phyloP scores from a whole-genome alignment of 1,140 invertebrate species.

The Streblospio benedicti region DNA sequence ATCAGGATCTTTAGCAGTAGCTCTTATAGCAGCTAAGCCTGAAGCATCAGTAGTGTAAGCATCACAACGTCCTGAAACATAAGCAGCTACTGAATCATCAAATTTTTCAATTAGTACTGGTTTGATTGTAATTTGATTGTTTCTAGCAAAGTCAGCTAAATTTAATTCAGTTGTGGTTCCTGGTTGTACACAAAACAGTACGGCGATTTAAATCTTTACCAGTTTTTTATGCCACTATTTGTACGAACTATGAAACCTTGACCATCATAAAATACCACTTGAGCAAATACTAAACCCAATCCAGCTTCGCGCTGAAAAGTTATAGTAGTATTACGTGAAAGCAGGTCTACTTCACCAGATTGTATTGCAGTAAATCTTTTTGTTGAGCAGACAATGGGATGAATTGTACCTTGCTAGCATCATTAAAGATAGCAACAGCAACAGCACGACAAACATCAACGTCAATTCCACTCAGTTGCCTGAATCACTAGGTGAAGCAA shows the following conservation, averaged over 20 bases:
- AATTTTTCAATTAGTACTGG: background rate
- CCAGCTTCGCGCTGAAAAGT: constrained; percentile 25
- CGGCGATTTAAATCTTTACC: background rate
- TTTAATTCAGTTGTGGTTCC: constrained; percentile 6
- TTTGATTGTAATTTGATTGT: background rate
- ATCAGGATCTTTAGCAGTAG: background rate
- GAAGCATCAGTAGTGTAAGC: constrained; percentile 4
- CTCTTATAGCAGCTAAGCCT: background rate
- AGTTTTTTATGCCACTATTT: constrained; percentile 1
- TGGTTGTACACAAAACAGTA: background rate
- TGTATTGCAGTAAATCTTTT: constrained; percentile 23
- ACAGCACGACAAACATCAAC: background rate
- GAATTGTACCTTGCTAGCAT: no score
- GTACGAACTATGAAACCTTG: constrained; percentile 7
- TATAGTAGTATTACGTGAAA: constrained; percentile 25
- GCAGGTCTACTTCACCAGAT: constrained; percentile 14
- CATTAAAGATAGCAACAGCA: background rate
- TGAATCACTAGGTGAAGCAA: no score
- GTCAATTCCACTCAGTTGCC: background rate
- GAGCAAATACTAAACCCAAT: constrained; percentile 9
- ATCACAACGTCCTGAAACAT: background rate
- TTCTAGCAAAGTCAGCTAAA: background rate
- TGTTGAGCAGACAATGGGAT: no score
- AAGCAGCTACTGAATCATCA: background rate
- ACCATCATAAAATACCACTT: background rate